phyloP scores from a whole-genome alignment of 2,797 vertebrate species.

The Leptodactylus fallax region DNA sequence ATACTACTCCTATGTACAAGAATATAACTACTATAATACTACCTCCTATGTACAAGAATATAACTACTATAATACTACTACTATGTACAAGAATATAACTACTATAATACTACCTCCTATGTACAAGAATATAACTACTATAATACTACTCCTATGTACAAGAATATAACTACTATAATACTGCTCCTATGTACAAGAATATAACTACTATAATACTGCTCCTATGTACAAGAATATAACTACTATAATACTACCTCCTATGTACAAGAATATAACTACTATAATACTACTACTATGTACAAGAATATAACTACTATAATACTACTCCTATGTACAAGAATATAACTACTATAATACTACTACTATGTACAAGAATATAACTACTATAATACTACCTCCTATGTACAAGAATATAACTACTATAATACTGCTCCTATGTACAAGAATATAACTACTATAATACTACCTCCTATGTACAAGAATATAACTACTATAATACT shows the following conservation, averaged over 20 bases:
- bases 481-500: neutral
- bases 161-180: slow-evolving; percentile 6
- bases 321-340: neutral
- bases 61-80: neutral
- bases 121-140: neutral
- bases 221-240: neutral
- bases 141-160: neutral
- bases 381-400: neutral
- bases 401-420: slow-evolving; percentile 1
- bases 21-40: slow-evolving; percentile 1
- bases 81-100: neutral
- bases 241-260: neutral
- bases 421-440: neutral
- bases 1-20: neutral
- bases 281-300: neutral
- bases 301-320: slow-evolving; percentile 1
- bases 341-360: slow-evolving; percentile 2
- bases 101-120: neutral
- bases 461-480: neutral
- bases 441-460: slow-evolving; percentile 3
- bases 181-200: neutral
- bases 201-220: slow-evolving; percentile 5
- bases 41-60: neutral
- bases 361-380: neutral
- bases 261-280: slow-evolving; percentile 5